Conservation (phyloP, 2,113 vertebrate genomes). For the Solea senegalensis region DNA sequence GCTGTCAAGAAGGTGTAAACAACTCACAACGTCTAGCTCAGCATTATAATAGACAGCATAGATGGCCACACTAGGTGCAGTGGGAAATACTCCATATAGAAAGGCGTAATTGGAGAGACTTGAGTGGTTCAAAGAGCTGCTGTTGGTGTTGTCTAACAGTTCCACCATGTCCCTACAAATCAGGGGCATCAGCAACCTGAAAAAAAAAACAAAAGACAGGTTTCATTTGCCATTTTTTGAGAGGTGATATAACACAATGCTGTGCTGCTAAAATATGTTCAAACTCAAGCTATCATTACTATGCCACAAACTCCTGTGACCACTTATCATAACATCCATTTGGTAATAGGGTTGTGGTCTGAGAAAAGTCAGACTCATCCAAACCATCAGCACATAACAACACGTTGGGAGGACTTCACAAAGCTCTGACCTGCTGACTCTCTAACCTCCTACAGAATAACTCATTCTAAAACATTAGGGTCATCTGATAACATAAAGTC, state of each 20-base stretch:
- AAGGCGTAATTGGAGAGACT: slow-evolving; percentile 97
- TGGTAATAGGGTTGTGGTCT: slow-evolving; percentile 32
- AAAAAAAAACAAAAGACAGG: slow-evolving; percentile 31
- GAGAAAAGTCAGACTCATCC: slow-evolving; percentile 45
- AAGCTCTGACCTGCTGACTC: slow-evolving; percentile 22
- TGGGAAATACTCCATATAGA: slow-evolving; percentile 95
- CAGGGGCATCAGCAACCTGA: slow-evolving; percentile 92
- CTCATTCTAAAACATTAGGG: slow-evolving; percentile 1
- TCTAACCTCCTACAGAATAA: not conserved
- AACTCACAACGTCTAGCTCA: slow-evolving; percentile 96
- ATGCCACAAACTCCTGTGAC: not conserved
- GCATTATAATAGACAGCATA: slow-evolving; percentile 96
- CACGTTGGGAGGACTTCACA: slow-evolving; percentile 14
- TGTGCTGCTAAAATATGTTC: slow-evolving; percentile 4
- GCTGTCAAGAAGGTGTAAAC: not conserved
- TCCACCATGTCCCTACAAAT: slow-evolving; percentile 96
- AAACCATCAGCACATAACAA: slow-evolving; percentile 39
- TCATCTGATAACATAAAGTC: not conserved
- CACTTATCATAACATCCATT: slow-evolving; percentile 15
- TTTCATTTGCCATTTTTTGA: slow-evolving; percentile 5
- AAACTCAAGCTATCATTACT: not conserved
- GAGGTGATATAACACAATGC: not conserved
- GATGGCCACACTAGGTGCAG: slow-evolving; percentile 96
- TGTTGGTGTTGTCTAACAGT: slow-evolving; percentile 85
- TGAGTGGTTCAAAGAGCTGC: slow-evolving; percentile 85